Percentiles rank a stretch among this genome's conserved stretches.
Evolutionary conservation across 2,113 vertebrate genomes (phyloP).

Genomic region (Sula dactylatra): DNA sequence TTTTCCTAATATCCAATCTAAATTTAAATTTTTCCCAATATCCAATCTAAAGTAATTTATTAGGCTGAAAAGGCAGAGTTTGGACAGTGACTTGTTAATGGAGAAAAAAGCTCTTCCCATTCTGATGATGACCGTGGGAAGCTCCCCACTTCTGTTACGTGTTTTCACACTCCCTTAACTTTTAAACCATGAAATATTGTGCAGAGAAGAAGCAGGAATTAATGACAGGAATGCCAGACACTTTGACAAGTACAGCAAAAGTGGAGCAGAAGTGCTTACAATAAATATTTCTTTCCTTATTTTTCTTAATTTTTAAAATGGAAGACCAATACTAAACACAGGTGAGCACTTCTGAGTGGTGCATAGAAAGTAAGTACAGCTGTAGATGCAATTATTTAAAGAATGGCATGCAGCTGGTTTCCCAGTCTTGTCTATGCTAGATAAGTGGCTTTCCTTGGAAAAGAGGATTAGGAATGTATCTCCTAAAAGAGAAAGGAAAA

Average conservation of each 20-base stretch:
- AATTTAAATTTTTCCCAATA: no score
- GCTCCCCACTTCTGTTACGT: background rate
- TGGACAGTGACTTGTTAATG: background rate
- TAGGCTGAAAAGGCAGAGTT: background rate
- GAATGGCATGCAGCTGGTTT: background rate
- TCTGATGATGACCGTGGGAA: background rate
- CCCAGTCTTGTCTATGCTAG: background rate
- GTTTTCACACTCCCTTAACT: background rate
- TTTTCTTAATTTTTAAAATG: background rate
- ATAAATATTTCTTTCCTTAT: background rate
- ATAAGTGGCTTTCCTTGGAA: conserved; percentile 23
- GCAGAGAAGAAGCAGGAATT: background rate
- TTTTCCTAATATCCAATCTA: no score
- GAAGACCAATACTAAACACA: background rate
- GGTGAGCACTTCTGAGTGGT: background rate
- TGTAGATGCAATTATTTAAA: background rate
- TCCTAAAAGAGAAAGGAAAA: conserved; percentile 2
- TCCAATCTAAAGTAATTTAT: background rate
- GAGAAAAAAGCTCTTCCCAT: background rate
- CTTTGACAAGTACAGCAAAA: background rate
- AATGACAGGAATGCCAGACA: background rate
- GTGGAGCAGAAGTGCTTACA: background rate
- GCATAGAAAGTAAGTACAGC: background rate
- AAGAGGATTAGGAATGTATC: conserved; percentile 14
- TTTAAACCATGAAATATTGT: background rate